Base-by-base conservation (phyloP, 1,140 invertebrate species). In the Drosophila kohkoa region DNA sequence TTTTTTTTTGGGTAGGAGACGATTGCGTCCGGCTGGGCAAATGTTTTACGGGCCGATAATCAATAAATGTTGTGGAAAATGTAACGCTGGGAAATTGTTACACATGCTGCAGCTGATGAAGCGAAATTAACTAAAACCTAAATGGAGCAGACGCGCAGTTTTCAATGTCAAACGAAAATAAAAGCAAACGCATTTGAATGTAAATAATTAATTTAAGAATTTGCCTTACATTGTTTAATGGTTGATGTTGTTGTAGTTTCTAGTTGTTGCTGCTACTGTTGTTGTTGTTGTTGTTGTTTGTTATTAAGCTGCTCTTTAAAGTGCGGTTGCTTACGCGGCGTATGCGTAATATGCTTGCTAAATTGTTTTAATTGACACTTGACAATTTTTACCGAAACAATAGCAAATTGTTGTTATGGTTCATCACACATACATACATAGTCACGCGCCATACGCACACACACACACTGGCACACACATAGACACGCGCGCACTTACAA, bases 51-150 rank as follows among this genome's bases (percentile, higher is more conserved):
- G 7, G 16, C 75, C 85, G 75, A 88, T 85, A 88, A 88, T 88
- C 85, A 74, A 88, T 88, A 88, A 88, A 85, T 79, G 85, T 79
- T 81, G 74, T 81, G 78, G 78, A 81, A 88, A 89, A 78, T 80
- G 57, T 74, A 77, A 64, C 63, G 71, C 70, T 88, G 83, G 74
- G 77, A 81, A 89, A 81, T 89, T 73, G 68, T 72, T 80, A 80
- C 77, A 75, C 74, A 83, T 75, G 64, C 77, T 66, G 76, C 82
- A 82, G 82, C 68, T 87, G 83, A 82, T 82, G 63, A 63, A 55
- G 65, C 64, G 59, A 86, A 86, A 78, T 73, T 41, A 74, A 79
- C 28, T 32, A 66, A 79, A 74, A 64, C 48, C 45, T 64, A 66
- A 81, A 51, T 63, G 57, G 15, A 75, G 54, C 48, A 69, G 49